Base-by-base conservation (phyloP, 1,140 invertebrate species). In the Xylocopa sonorina region DNA sequence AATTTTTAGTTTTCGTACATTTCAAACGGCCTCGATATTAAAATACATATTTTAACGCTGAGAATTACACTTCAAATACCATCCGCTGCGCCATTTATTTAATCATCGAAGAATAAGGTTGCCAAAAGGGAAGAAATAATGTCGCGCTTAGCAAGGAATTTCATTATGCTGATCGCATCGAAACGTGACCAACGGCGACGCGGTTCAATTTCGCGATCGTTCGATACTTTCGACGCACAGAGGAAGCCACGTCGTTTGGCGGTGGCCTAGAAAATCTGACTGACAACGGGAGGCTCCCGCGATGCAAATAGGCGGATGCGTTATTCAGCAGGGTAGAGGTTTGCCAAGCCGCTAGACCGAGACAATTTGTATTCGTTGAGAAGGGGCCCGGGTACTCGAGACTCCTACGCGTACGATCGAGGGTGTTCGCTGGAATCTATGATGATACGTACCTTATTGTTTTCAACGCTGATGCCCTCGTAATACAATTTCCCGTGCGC, bases 321-420 rank as follows among this genome's bases (percentile, higher is more conserved):
- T 85, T 85, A 85, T 85, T 85, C 84, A 85, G 69, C 27, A 82
- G 83, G 64, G 75, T 64, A 50, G 73, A 60, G 62, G 43, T 67
- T 48, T 27, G 18, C 58, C 38, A 43, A 57, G 34, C 53, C 58
- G n/a, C 66, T 67, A 41, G 82, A 60, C 68, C 74, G 84, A 60
- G 79, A 55, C 83, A 69, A 85, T 85, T 85, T 85, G 84, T 85
- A 85, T 85, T 85, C 84, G 27, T 57, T 48, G 66, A 57, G 76
- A 64, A 12, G 41, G 41, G 74, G 82, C 60, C 66, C 76, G 77
- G 32, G 55, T 63, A n/a, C 55, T 46, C 55, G 67, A 63, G 73
- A 73, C 46, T 84, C 53, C 12, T 9, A 60, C 32, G 48, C 27
- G 68, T 57, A 74, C 60, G 63, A 68, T 77, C 72, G 41, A 67